Base-by-base conservation (phyloP, 2,888 invertebrate genomes). In the Cheilosia impressa region DNA sequence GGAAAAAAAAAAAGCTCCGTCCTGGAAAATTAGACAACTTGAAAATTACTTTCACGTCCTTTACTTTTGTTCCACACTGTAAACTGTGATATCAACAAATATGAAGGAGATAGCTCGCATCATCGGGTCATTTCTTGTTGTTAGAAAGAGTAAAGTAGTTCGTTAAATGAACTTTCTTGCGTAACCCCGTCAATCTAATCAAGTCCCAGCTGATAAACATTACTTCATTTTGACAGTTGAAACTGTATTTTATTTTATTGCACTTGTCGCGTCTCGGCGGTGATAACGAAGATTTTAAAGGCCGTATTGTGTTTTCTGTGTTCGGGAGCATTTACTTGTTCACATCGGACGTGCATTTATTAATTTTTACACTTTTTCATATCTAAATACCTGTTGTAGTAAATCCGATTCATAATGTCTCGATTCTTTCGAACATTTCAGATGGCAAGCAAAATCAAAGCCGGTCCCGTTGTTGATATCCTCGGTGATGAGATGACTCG, bases 401-500 rank as follows among this genome's bases (percentile, higher is more conserved):
- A 52, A n/a, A 66, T 62, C 31, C 41, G 10, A 13, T 68, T 71
- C 17, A 22, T 76, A 80, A 87, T 84, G 78, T 50, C 75, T 58
- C 60, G 60, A 63, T 85, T 85, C 15, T 80, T 85, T 45, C 60
- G 62, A 58, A 77, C 87, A 71, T 88, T 89, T 88, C 89, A 92
- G 91, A 92, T 92, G 92, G 89, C 91, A 53, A 89, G 89, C 89
- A 95, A 95, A 93, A 95, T 96, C 88, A 94, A 95, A 93, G 95
- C 95, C 88, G 98, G 98, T 91, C 96, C 97, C 60, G 97, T 98
- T 87, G 98, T 98, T 60, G 98, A 98, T 92, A 95, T 97, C 89
- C 94, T 97, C 69, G 98, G 98, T n/a, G 98, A 98, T 94, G 98
- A 98, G 93, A 98, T 98, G 98, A 98, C 98, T 52, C 95, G 99